Evolutionary conservation across 1,140 invertebrate genomes (phyloP), one percentile per base, ranked within the genome.

Genomic region (Campoletis sonorensis): DNA sequence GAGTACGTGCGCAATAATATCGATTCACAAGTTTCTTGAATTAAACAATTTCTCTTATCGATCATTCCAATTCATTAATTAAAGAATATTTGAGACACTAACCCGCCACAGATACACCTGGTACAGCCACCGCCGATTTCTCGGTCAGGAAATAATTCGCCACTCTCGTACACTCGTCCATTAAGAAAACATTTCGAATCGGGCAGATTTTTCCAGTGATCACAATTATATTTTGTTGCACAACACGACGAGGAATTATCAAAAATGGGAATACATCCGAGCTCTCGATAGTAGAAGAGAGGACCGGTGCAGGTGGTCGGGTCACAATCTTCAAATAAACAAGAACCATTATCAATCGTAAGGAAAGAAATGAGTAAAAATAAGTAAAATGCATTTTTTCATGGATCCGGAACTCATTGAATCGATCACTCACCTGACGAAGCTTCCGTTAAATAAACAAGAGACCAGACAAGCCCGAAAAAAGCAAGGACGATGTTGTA

Each of bases 301-400:
- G 81, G 81, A 37, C 78, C 72, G 8, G 58, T 40, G 58, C 82
- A 83, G 64, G 54, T 18, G n/a, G 58, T n/a, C 49, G 51, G n/a
- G 18, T 54, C 51, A 54, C 51, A 54, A n/a, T 54, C 51, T 54
- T 54, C 16, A 54, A 54, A 21, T n/a, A n/a, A 54, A 54, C 5
- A 11, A 54, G 4, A 45, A 45, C 5, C 7, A 10, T 11, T 10
- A 13, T 45, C 8, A 45, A 45, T 45, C 40, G 8, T 45, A 4
- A 45, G 11, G 11, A n/a, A 45, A 45, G 5, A 45, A 45, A 45
- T 45, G 40, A 45, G 8, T 45, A 0, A 45, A 45, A 11, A 4
- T 11, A 45, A 45, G n/a, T n/a, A n/a, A n/a, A n/a, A n/a, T n/a
- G n/a, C n/a, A n/a, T n/a, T n/a, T n/a, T 45, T 45, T 13, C 13